Evolutionary conservation across 2,113 vertebrate species (phyloP).

Genomic region (Trinectes maculatus): DNA sequence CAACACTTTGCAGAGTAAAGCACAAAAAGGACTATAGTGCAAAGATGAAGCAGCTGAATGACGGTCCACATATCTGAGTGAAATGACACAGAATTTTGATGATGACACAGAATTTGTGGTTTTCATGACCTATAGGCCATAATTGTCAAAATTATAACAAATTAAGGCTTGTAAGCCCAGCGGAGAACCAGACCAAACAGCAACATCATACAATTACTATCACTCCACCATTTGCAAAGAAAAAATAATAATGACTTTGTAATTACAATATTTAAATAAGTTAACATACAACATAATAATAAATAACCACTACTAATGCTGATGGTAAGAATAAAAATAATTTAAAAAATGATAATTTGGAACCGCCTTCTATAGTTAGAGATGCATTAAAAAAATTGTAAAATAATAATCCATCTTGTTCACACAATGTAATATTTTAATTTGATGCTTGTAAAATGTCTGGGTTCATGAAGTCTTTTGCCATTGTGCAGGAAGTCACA

Average conservation of each 20-base stretch:
- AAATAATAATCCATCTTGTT: no score
- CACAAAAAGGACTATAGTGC: slow-evolving; percentile 20
- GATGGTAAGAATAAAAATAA: no score
- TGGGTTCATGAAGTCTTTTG: no score
- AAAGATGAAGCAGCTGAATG: slow-evolving; percentile 1
- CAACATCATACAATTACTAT: slow-evolving; percentile 17
- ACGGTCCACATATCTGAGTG: not conserved
- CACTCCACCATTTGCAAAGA: slow-evolving; percentile 22
- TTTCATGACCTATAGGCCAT: no score
- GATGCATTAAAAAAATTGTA: no score
- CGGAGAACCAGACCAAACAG: not conserved
- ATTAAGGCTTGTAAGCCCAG: not conserved
- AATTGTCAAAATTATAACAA: no score
- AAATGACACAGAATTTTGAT: not conserved
- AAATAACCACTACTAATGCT: not conserved
- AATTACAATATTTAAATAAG: not conserved
- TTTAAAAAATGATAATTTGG: not conserved
- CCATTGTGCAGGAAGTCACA: no score
- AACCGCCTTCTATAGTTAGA: not conserved
- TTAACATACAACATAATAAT: not conserved
- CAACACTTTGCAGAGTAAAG: slow-evolving; percentile 30
- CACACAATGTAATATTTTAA: no score
- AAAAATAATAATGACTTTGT: not conserved
- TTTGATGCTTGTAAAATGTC: no score
- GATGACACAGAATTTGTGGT: not conserved